These are phyloP conservation scores for Scaptomyza reducta DNA, from an alignment of 2,888 invertebrate genomes.

Conservation along the genomic window DNA sequence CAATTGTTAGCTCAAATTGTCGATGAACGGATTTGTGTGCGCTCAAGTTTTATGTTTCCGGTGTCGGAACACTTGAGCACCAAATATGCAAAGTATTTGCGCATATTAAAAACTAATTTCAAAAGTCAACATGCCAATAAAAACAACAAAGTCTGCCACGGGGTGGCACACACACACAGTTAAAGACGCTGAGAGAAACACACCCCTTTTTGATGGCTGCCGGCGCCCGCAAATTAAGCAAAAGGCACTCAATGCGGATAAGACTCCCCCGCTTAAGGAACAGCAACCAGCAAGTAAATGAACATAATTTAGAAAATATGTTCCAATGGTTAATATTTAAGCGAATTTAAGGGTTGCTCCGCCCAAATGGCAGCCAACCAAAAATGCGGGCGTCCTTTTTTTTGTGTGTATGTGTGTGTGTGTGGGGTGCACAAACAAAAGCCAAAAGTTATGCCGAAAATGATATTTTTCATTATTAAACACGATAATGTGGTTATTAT, in stretches of 20 bases:
- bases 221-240: slow-evolving; percentile 71
- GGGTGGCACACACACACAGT: slow-evolving; percentile 37
- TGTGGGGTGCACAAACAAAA: slow-evolving; percentile 64
- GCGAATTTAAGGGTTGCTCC: slow-evolving; percentile 74
- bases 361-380: slow-evolving; percentile 60
- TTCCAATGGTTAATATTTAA: slow-evolving; percentile 68
- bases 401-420: slow-evolving; percentile 1
- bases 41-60: slow-evolving; percentile 19
- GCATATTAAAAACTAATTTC: slow-evolving; percentile 84
- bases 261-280: slow-evolving; percentile 40
- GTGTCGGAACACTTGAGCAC: slow-evolving; percentile 37
- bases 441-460: slow-evolving; percentile 79
- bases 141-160: slow-evolving; percentile 62
- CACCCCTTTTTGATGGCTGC: slow-evolving; percentile 68
- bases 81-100: slow-evolving; percentile 81
- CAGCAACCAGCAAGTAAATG: slow-evolving; percentile 61
- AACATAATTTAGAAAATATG: slow-evolving; percentile 78
- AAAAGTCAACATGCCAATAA: slow-evolving; percentile 84
- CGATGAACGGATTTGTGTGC: slow-evolving; percentile 20
- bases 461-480: slow-evolving; percentile 81
- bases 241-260: slow-evolving; percentile 67
- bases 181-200: slow-evolving; percentile 37
- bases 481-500: slow-evolving; percentile 82
- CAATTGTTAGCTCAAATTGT: slow-evolving; percentile 41
- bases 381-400: slow-evolving; percentile 65